Conservation (phyloP, 2,797 vertebrate species). For the Fundulus diaphanus region DNA sequence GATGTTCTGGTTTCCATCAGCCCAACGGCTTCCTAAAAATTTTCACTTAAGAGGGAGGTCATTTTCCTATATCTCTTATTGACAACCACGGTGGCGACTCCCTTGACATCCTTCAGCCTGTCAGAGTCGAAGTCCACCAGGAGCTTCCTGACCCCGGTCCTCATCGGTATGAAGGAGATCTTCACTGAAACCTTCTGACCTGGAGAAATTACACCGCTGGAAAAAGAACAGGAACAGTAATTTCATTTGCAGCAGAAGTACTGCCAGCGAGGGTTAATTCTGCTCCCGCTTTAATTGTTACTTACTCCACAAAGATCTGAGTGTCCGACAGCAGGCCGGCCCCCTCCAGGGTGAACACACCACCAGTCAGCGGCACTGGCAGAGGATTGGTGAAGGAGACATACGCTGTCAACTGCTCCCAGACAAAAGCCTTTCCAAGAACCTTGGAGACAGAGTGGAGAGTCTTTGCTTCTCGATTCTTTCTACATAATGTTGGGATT, state of each 20-base stretch:
- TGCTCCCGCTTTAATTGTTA: neutral
- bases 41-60: neutral
- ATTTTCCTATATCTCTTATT: slow-evolving; percentile 31
- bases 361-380: slow-evolving; percentile 72
- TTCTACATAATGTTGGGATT: neutral
- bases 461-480: neutral
- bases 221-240: slow-evolving; percentile 2
- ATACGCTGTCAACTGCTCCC: slow-evolving; percentile 47
- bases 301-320: slow-evolving; percentile 75
- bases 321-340: slow-evolving; percentile 73
- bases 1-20: too few relatives aligned
- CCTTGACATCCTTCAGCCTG: slow-evolving; percentile 80
- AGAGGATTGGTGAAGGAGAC: slow-evolving; percentile 83
- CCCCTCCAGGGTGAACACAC: slow-evolving; percentile 83
- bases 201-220: slow-evolving; percentile 68
- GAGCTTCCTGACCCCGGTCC: slow-evolving; percentile 76
- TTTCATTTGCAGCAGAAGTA: neutral
- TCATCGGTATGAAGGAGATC: slow-evolving; percentile 71
- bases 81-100: slow-evolving; percentile 75
- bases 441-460: slow-evolving; percentile 65
- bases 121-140: slow-evolving; percentile 84
- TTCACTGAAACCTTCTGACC: slow-evolving; percentile 70
- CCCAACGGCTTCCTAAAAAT: neutral
- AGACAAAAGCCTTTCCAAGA: slow-evolving; percentile 57
- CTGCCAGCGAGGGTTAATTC: neutral